Evolutionary conservation across 1,140 invertebrate genomes (phyloP), one percentile per base, ranked within the genome.

Genomic region (Zaprionus inermis): DNA sequence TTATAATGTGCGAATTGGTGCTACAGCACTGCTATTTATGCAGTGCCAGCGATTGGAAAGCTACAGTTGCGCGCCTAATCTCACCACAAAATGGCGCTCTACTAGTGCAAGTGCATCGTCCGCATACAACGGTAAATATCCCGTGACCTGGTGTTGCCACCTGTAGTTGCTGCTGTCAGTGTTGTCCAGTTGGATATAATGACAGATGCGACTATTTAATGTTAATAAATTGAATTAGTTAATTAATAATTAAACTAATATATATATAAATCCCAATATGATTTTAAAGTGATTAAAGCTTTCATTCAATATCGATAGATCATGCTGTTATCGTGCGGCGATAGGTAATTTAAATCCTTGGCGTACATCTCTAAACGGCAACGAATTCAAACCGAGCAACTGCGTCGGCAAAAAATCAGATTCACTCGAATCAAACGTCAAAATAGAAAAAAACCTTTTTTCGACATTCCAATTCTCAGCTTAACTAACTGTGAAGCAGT

Each of bases 331-430:
- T 44, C n/a, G 38, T n/a, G 38, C 38, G n/a, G n/a, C 38, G 38
- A 44, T 44, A 41, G 38, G n/a, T 16, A 32, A 16, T n/a, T 41
- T 9, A 2, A 41, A n/a, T 44, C 38, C 38, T 44, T 44, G 38
- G 38, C 38, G n/a, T n/a, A 44, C 38, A 44, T 44, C 38, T 44
- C 38, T 16, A 44, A 44, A 10, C 38, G n/a, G 38, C n/a, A 44
- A 44, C 38, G 38, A 18, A 44, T 44, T 44, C 16, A 18, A 44
- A 44, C 38, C 6, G 38, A 38, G 36, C n/a, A 38, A 14, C 36
- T 1, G 5, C 5, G 14, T 6, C 36, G 36, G n/a, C 36, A n/a
- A 38, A 38, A 38, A 38, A 44, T 32, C n/a, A 44, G 38, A 44
- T 44, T 44, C n/a, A 44, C n/a, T 44, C 7, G n/a, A 41, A 16